Conservation (phyloP, 2,888 invertebrate genomes). For the Merodon equestris region DNA sequence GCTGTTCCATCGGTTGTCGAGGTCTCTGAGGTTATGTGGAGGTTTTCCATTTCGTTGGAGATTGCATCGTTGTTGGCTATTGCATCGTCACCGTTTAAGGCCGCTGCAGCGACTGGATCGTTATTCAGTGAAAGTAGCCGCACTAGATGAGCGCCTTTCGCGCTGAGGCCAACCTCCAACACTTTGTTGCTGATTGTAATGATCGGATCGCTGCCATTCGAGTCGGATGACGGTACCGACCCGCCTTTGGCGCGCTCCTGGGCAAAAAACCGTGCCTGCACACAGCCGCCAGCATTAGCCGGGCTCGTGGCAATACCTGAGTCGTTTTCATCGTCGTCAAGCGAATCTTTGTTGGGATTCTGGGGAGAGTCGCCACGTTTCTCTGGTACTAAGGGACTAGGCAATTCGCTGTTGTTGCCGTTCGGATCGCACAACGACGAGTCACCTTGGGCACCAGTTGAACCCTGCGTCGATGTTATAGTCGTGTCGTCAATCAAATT, state of each 20-base stretch:
- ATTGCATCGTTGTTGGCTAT: constrained; percentile 63
- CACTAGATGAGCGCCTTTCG: constrained; percentile 75
- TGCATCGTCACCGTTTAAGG: constrained; percentile 65
- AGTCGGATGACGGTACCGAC: constrained; percentile 62
- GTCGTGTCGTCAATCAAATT: constrained; percentile 82
- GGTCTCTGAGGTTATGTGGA: constrained; percentile 50
- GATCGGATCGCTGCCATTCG: constrained; percentile 63
- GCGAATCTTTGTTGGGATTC: constrained; percentile 80
- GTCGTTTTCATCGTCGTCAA: constrained; percentile 80
- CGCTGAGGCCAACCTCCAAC: constrained; percentile 75
- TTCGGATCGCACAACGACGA: constrained; percentile 73
- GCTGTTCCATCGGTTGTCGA: not conserved
- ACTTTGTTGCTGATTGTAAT: constrained; percentile 71
- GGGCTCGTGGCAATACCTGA: constrained; percentile 78
- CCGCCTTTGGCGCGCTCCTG: constrained; percentile 4
- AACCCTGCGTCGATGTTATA: constrained; percentile 26
- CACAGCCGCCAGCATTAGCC: constrained; percentile 72
- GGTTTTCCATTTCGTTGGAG: constrained; percentile 69
- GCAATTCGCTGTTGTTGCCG: constrained; percentile 74
- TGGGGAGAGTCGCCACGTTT: constrained; percentile 82
- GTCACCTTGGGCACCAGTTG: not conserved
- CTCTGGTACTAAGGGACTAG: constrained; percentile 75
- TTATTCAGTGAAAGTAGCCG: constrained; percentile 72
- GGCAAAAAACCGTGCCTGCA: constrained; percentile 37
- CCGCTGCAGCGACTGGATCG: constrained; percentile 15